Evolutionary conservation across 2,113 vertebrate genomes (phyloP).

Genomic region (Crocuta crocuta): DNA sequence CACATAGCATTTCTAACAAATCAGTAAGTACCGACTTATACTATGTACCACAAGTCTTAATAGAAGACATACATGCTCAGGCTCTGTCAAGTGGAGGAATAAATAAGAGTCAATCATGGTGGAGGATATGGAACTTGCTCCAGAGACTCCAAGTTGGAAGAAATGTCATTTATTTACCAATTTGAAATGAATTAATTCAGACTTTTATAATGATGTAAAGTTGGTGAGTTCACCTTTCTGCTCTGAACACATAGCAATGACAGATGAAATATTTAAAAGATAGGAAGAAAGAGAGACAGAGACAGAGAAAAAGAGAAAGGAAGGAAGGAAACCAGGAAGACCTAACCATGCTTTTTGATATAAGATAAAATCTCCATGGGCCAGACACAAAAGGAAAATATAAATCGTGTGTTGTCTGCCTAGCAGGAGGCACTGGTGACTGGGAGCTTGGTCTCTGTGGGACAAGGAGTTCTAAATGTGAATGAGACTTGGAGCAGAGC

Average conservation of each 20-base stretch:
- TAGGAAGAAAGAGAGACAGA: background rate
- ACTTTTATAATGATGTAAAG: conserved; percentile 44
- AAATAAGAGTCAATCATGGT: background rate
- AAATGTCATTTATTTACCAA: conserved; percentile 23
- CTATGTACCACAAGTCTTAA: background rate
- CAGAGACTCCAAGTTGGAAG: background rate
- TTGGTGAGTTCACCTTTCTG: conserved; percentile 8
- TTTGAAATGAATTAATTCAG: conserved; percentile 48
- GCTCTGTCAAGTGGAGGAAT: background rate
- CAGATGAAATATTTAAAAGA: background rate
- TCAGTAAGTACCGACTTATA: conserved; percentile 15
- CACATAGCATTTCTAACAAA: conserved; percentile 7
- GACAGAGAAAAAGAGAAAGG: background rate
- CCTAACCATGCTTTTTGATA: background rate
- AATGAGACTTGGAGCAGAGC: background rate
- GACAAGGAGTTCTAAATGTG: background rate
- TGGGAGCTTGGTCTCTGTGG: background rate
- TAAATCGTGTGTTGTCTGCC: background rate
- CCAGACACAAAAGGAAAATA: conserved; percentile 7
- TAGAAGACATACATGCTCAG: background rate
- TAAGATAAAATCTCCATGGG: background rate
- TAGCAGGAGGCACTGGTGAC: background rate
- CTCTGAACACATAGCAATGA: background rate
- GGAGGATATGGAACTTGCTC: background rate
- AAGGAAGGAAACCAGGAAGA: background rate